A percentile compares a stretch with the other conserved stretches of the same genome.
phyloP scores from a whole-genome alignment of 1,140 invertebrate species.

The Heliconius nattereri region DNA sequence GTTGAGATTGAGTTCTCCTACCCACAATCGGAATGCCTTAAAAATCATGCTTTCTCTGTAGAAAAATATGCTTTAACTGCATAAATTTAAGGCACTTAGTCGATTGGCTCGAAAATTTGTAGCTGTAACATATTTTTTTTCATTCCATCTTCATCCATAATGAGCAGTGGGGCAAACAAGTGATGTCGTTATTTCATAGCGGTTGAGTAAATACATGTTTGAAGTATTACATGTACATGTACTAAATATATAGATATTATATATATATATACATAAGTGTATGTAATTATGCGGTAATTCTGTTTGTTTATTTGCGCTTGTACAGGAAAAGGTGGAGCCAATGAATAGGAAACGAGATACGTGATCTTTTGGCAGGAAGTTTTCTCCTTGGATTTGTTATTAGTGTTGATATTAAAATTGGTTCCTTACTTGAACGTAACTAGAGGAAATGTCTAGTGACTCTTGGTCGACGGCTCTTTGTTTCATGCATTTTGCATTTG shows the following conservation, averaged over 20 bases:
- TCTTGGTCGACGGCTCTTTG: too few relatives aligned
- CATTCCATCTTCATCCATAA: slow-evolving; percentile 16
- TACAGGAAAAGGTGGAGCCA: not conserved
- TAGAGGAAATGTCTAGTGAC: too few relatives aligned
- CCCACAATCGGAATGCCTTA: not conserved
- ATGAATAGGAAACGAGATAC: slow-evolving; percentile 1
- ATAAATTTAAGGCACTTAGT: not conserved
- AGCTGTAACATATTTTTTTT: slow-evolving; percentile 7
- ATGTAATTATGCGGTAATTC: not conserved
- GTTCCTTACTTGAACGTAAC: too few relatives aligned
- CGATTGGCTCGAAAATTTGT: not conserved
- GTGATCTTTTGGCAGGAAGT: not conserved
- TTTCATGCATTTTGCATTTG: too few relatives aligned
- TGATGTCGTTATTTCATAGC: slow-evolving; percentile 3
- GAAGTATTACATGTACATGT: too few relatives aligned
- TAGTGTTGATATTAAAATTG: not conserved
- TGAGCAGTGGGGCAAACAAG: slow-evolving; percentile 17
- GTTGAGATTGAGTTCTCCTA: slow-evolving; percentile 17
- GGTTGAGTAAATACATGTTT: not conserved
- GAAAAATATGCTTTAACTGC: not conserved
- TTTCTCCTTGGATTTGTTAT: not conserved
- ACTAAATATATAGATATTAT: not conserved
- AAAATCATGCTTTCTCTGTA: not conserved
- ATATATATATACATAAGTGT: not conserved
- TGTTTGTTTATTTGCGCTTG: not conserved